Conservation (phyloP, 2,113 vertebrate genomes). For the Phaethornis superciliosus region DNA sequence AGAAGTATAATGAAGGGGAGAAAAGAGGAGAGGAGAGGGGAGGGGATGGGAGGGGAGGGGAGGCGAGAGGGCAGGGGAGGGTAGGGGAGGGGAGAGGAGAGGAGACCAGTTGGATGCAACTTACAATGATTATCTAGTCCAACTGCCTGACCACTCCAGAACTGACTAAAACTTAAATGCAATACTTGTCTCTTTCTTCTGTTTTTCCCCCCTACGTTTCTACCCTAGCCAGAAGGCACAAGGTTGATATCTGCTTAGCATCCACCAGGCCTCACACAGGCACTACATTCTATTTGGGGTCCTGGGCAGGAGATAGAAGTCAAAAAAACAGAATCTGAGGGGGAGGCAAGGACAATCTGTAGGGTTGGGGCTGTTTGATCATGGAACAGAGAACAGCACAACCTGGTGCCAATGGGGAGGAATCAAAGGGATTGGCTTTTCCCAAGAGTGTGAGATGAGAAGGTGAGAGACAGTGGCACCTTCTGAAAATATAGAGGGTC, state of each 20-base stretch:
- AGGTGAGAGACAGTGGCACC: not conserved
- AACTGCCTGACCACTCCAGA: not conserved
- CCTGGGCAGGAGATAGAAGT: not conserved
- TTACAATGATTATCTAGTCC: not conserved
- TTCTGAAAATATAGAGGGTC: not conserved
- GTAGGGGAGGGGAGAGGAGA: not conserved
- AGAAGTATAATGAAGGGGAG: no score
- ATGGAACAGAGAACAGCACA: no score
- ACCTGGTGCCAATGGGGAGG: not conserved
- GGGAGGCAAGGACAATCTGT: not conserved
- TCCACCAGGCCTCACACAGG: not conserved
- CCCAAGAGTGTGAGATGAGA: not conserved
- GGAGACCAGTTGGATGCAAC: not conserved
- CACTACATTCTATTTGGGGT: no score
- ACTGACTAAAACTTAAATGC: not conserved
- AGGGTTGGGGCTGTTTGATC: no score
- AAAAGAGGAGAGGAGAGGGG: no score
- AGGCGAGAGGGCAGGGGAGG: not conserved
- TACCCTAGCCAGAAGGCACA: not conserved
- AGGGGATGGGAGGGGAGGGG: no score
- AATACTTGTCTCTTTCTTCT: no score
- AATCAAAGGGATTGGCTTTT: not conserved
- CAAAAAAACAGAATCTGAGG: not conserved
- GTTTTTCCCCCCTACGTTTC: not conserved
- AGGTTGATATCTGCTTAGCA: not conserved